Percentiles rank a stretch among this genome's conserved stretches.
Conservation (phyloP, 2,113 vertebrate genomes). For the Andinoacara biseriatus region DNA sequence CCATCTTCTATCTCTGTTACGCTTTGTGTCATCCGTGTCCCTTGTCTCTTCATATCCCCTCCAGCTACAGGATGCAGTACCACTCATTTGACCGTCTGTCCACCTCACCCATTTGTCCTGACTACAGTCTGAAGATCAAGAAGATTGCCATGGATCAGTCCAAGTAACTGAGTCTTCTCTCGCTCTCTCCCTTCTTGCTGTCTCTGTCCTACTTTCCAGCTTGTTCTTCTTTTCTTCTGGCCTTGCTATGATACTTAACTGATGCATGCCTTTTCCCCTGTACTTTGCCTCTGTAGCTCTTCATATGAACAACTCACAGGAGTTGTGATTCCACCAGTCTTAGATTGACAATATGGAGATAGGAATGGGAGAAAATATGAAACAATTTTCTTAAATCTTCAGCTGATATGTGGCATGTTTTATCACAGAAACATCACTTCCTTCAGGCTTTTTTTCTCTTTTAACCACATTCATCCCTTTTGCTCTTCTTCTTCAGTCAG, state of each 20-base stretch:
- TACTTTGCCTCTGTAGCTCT: not conserved
- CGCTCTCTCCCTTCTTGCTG: slow-evolving; percentile 13
- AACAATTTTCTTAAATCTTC: slow-evolving; percentile 4
- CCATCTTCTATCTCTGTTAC: not conserved
- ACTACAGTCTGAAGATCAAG: slow-evolving; percentile 85
- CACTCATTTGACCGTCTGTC: slow-evolving; percentile 85
- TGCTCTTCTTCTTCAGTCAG: not conserved
- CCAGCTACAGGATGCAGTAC: slow-evolving; percentile 77
- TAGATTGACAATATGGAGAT: not conserved
- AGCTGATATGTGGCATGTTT: slow-evolving; percentile 31
- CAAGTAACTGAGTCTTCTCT: slow-evolving; percentile 78
- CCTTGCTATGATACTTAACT: slow-evolving; percentile 26
- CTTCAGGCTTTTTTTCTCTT: slow-evolving; percentile 22
- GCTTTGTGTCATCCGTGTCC: slow-evolving; percentile 51
- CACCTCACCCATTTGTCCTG: slow-evolving; percentile 83
- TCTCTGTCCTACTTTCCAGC: slow-evolving; percentile 25
- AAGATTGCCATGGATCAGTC: slow-evolving; percentile 83
- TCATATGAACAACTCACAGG: not conserved
- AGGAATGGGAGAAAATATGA: not conserved
- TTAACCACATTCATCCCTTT: slow-evolving; percentile 11
- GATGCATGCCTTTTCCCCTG: slow-evolving; percentile 34
- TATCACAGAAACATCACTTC: slow-evolving; percentile 17
- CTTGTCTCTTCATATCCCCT: slow-evolving; percentile 55
- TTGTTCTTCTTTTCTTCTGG: slow-evolving; percentile 26
- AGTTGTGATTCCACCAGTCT: not conserved